Percentiles rank a stretch among this genome's conserved stretches.
phyloP scores from a whole-genome alignment of 2,113 vertebrate genomes.

The Boleophthalmus pectinirostris region DNA sequence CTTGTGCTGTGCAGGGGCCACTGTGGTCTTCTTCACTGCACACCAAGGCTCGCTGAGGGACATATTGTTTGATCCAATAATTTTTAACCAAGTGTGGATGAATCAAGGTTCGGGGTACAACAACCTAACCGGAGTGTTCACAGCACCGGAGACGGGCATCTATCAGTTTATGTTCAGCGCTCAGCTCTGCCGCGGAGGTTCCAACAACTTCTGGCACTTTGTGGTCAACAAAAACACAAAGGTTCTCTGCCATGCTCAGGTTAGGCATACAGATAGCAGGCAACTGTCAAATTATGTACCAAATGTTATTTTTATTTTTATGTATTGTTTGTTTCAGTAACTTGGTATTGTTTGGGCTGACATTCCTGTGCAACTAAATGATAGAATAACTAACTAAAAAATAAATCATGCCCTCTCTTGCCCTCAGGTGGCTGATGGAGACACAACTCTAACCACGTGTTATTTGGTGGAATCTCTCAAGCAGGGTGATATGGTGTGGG shows the following conservation, averaged over 20 bases:
- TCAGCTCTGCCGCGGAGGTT: conserved; percentile 31
- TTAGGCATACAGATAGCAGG: background rate
- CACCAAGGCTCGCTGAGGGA: conserved; percentile 24
- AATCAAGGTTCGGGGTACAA: conserved; percentile 38
- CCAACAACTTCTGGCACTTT: conserved; percentile 10
- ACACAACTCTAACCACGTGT: conserved; percentile 41
- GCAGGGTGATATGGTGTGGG: conserved; percentile 22
- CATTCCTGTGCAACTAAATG: background rate
- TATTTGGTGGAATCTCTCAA: conserved; percentile 22
- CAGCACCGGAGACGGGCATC: conserved; percentile 13
- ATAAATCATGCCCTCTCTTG: background rate
- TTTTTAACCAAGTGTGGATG: conserved; percentile 30
- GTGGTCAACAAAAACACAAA: background rate
- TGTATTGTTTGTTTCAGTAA: too few species aligned
- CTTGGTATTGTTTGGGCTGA: background rate
- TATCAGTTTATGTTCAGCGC: conserved; percentile 43
- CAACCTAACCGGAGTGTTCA: conserved; percentile 28
- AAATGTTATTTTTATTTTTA: too few species aligned
- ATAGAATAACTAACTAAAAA: too few species aligned
- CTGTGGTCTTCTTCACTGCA: conserved; percentile 28
- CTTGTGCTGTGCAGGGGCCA: conserved; percentile 14
- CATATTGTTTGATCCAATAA: conserved; percentile 1
- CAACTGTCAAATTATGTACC: background rate
- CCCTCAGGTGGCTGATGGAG: conserved; percentile 12
- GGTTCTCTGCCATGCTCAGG: conserved; percentile 31